Percentiles rank a stretch among this genome's conserved stretches.
Conservation (phyloP, 2,797 vertebrate genomes). For the Schizopygopsis malacanthus region DNA sequence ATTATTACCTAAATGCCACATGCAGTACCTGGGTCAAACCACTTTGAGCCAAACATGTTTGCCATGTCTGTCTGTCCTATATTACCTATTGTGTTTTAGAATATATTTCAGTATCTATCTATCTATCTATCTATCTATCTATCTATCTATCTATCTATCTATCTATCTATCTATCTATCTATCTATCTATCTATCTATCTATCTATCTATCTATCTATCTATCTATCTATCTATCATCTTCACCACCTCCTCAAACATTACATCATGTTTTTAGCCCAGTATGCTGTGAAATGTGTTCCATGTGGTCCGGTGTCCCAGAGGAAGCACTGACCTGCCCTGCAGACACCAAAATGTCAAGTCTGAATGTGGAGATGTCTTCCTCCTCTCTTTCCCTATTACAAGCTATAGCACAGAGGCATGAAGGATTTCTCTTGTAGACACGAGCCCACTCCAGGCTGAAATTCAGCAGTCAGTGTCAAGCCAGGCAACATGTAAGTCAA, state of each 20-base stretch:
- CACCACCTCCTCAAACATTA: conserved; percentile 71
- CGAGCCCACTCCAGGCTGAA: conserved; percentile 30
- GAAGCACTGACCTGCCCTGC: conserved; percentile 53
- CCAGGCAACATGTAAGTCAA: conserved; percentile 11
- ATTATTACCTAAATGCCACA: conserved; percentile 42
- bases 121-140: background rate
- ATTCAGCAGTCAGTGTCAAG: conserved; percentile 36
- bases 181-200: background rate
- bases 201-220: background rate
- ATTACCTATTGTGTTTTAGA: background rate
- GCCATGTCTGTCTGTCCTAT: background rate
- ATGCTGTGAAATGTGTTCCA: conserved; percentile 26
- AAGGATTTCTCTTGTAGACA: conserved; percentile 32
- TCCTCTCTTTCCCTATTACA: conserved; percentile 12
- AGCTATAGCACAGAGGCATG: conserved; percentile 39
- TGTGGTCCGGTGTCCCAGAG: conserved; percentile 23
- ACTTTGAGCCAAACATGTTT: background rate
- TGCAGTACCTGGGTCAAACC: background rate
- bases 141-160: background rate
- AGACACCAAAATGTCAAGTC: conserved; percentile 44
- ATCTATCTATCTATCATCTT: background rate
- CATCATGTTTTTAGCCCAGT: conserved; percentile 48
- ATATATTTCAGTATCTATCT: background rate
- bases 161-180: background rate
- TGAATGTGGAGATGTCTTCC: background rate